A percentile compares a stretch with the other conserved stretches of the same genome.
Evolutionary conservation across 2,797 vertebrate genomes (phyloP).

Genomic region (Chaunax sp.): DNA sequence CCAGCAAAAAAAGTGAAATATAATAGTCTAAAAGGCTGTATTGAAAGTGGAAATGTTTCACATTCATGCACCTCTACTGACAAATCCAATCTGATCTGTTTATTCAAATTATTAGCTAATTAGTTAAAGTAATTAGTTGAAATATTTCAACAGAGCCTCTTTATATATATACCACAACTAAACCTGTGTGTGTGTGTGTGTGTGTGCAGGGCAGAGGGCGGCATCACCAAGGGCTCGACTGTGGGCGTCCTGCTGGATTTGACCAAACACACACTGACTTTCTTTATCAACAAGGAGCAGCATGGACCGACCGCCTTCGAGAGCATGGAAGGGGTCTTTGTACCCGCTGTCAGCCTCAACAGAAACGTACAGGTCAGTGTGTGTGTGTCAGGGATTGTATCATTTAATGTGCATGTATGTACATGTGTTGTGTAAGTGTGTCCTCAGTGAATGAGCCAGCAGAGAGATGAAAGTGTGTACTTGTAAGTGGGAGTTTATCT

Average conservation of each 20-base stretch:
- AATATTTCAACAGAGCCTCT: too few relatives aligned
- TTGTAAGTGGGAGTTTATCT: too few relatives aligned
- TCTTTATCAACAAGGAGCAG: constrained; percentile 96
- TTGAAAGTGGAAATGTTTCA: too few relatives aligned
- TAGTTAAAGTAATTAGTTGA: too few relatives aligned
- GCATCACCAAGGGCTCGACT: constrained; percentile 91
- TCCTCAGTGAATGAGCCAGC: neutral
- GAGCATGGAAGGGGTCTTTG: constrained; percentile 94
- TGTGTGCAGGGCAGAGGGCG: constrained; percentile 91
- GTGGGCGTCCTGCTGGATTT: constrained; percentile 97
- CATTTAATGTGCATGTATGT: neutral
- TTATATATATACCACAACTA: too few relatives aligned
- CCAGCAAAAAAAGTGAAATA: too few relatives aligned
- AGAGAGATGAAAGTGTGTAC: too few relatives aligned
- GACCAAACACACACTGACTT: constrained; percentile 91
- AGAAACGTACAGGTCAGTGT: constrained; percentile 94
- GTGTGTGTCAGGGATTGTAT: neutral
- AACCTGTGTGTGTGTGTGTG: constrained; percentile 37
- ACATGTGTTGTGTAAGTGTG: neutral
- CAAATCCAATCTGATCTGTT: too few relatives aligned
- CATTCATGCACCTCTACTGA: too few relatives aligned
- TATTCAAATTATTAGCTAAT: too few relatives aligned
- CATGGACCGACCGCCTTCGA: constrained; percentile 95
- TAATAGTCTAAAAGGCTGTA: too few relatives aligned
- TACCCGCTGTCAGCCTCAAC: constrained; percentile 98